Conservation (phyloP, 1,140 invertebrate genomes). For the Microplitis mediator region DNA sequence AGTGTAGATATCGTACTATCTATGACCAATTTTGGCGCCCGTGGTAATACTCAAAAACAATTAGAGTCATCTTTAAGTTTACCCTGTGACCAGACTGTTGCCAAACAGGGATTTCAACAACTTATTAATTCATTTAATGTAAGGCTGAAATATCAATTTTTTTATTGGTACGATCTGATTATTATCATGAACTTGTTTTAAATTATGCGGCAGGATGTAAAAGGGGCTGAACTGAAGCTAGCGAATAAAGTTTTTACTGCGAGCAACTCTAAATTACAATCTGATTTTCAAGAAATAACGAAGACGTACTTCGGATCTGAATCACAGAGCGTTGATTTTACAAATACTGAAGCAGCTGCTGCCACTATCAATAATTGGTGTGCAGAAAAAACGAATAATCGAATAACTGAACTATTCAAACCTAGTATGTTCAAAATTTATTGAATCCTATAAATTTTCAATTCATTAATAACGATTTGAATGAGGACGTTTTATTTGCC, state of each 20-base stretch:
- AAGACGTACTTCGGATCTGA: neutral
- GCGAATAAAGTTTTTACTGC: neutral
- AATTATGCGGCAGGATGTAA: conserved; percentile 27
- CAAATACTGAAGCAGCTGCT: neutral
- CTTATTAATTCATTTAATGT: conserved; percentile 18
- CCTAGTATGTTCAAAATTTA: neutral
- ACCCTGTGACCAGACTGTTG: neutral
- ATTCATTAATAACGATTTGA: neutral
- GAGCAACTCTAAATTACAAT: neutral
- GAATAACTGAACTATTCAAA: neutral
- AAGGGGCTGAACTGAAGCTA: neutral
- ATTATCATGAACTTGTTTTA: neutral
- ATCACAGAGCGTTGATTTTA: neutral
- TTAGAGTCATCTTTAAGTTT: neutral
- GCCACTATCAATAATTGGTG: neutral
- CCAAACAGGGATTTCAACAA: neutral
- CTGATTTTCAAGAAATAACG: neutral
- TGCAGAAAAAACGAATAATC: neutral
- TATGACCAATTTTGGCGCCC: neutral
- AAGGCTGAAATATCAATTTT: neutral
- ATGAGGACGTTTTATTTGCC: neutral
- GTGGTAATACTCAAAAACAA: neutral
- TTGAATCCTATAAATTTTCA: neutral
- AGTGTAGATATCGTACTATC: neutral
- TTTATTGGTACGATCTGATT: no score